Evolutionary conservation across 2,113 vertebrate genomes (phyloP).

Genomic region (Aptenodytes forsteri): DNA sequence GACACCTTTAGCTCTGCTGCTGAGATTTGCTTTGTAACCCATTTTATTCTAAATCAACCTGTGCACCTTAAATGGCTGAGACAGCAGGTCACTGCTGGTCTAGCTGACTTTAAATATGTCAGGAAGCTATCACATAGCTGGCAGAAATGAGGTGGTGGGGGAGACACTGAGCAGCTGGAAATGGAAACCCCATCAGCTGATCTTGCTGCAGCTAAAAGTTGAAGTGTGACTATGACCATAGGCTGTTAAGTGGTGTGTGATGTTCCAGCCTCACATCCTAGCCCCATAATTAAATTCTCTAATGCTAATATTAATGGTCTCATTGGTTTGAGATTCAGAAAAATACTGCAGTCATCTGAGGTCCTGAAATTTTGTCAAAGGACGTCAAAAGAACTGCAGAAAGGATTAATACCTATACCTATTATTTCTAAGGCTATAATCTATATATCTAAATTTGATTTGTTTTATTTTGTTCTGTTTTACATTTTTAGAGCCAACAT

Average conservation of each 20-base stretch:
- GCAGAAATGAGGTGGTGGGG: not conserved
- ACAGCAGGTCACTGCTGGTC: not conserved
- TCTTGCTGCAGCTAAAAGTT: not conserved
- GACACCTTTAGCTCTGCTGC: fast-evolving
- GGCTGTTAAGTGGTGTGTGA: not conserved
- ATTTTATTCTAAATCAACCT: not conserved
- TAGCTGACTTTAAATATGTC: not conserved
- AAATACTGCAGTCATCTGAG: not conserved
- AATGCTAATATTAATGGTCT: not conserved
- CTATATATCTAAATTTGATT: not conserved
- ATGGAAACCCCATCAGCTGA: not conserved
- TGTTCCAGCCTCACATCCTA: not conserved
- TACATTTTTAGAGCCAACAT: not conserved
- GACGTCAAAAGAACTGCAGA: not conserved
- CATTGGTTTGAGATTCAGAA: not conserved
- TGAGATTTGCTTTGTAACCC: not conserved
- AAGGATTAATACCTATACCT: not conserved
- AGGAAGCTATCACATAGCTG: not conserved
- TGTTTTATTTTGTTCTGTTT: not conserved
- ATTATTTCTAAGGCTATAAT: not conserved
- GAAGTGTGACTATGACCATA: not conserved
- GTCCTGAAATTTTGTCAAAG: not conserved
- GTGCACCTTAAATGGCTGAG: not conserved
- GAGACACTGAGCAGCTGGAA: not conserved
- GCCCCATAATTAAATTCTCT: not conserved